Base-by-base conservation (phyloP, 2,888 invertebrate genomes). In the Phyllotreta cruciferae region DNA sequence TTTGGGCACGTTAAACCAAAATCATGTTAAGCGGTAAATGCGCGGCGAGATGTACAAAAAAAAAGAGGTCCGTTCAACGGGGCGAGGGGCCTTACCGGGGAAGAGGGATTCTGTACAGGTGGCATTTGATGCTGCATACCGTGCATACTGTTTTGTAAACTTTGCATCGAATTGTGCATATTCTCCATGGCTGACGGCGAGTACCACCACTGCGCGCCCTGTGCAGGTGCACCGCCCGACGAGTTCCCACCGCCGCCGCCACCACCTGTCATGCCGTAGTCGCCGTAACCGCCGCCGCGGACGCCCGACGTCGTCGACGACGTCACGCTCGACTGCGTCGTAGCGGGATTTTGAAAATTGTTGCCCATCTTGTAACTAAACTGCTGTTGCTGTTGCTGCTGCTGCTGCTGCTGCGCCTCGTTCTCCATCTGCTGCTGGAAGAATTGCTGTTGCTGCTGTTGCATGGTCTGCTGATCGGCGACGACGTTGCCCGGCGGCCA, bases 341-440 rank as follows among this genome's bases (percentile, higher is more conserved):
- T 88, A 82, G 86, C 88, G 75, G 88, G 86, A 81, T 87, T 88
- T 76, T 91, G 87, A 85, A 92, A 92, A 80, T 90, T 90, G 80
- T 90, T 89, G 76, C 91, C 89, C 91, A 93, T 92, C 86, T 92
- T 93, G 82, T 93, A 93, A 68, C 90, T 89, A 80, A 92, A 92
- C 73, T 92, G 84, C 82, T 92, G 92, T 72, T 86, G 85, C 56
- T 84, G 83, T 83, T 84, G 77, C 60, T 77, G 77, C 47, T 76
- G 76, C 60, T 75, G 75, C 62, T 76, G 77, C 64, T 72, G 77
- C 64, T 77, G 77, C 49, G 75, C 76, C 60, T 75, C 75, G 61
- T 76, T 77, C 64, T 72, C 77, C 64, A 77, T 77, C 61, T 76
- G 77, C 63, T 76, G 77, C 62, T 79, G 78, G 60, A 76, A 73